Evolutionary conservation across 2,797 vertebrate genomes (phyloP).

Genomic region (Pipistrellus pygmaeus): DNA sequence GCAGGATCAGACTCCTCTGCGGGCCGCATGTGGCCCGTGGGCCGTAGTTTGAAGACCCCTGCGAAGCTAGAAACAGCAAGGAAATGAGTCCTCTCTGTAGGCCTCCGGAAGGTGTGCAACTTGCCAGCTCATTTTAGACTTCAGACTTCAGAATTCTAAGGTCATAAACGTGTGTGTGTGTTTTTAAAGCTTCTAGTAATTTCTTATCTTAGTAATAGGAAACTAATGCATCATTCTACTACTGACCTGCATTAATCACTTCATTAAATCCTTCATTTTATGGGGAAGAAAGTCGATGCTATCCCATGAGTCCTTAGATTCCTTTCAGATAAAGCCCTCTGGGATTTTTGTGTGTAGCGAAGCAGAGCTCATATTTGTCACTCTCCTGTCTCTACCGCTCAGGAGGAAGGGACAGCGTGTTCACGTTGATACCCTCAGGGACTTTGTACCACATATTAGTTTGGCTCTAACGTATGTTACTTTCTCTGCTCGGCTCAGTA

Average conservation of each 20-base stretch:
- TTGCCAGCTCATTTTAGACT: background rate
- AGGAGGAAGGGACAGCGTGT: background rate
- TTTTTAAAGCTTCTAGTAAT: background rate
- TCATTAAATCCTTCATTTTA: slow-evolving; percentile 7
- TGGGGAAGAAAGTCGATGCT: background rate
- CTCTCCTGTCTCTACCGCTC: background rate
- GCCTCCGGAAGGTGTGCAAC: background rate
- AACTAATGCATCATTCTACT: background rate
- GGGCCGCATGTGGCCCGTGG: no score
- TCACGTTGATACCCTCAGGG: background rate
- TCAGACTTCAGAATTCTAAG: background rate
- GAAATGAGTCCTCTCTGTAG: background rate
- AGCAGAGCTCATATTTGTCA: slow-evolving; percentile 13
- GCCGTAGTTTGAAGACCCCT: no score
- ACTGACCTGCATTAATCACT: background rate
- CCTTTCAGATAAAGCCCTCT: background rate
- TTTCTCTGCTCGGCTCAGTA: slow-evolving; percentile 40
- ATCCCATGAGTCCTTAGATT: slow-evolving; percentile 26
- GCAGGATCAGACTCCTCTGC: no score
- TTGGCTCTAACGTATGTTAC: background rate
- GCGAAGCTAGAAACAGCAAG: background rate
- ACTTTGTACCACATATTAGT: slow-evolving; percentile 8
- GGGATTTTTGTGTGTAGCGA: background rate
- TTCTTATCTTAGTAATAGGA: background rate
- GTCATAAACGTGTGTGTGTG: background rate